These are phyloP conservation scores for Molothrus aeneus DNA, from an alignment of 2,797 vertebrate genomes.

Conservation along the genomic window DNA sequence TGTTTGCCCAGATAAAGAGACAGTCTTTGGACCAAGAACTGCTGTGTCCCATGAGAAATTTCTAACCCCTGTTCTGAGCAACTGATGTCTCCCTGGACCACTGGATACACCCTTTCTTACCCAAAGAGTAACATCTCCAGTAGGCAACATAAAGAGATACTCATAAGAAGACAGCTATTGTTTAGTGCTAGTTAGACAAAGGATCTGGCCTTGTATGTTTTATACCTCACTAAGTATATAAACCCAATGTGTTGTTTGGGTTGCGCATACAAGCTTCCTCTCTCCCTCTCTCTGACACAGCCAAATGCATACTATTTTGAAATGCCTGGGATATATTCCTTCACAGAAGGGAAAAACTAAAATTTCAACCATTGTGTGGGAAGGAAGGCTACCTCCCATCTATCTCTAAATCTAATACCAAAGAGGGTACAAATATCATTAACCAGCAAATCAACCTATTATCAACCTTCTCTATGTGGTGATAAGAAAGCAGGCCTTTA, in stretches of 20 bases:
- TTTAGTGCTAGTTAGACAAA: background rate
- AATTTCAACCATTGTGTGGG: background rate
- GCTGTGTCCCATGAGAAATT: background rate
- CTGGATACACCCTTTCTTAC: background rate
- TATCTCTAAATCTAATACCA: background rate
- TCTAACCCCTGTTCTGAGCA: background rate
- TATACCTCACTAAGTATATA: background rate
- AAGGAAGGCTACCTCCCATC: background rate
- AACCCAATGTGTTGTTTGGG: background rate
- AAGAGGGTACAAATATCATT: background rate
- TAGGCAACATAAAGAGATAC: background rate
- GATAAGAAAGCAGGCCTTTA: background rate
- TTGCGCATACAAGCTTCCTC: background rate
- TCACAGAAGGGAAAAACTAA: background rate
- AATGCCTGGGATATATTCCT: background rate
- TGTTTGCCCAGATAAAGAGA: background rate
- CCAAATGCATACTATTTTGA: background rate
- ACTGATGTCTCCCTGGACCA: background rate
- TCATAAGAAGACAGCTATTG: background rate
- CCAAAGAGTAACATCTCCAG: background rate
- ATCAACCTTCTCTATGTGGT: background rate
- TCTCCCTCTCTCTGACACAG: background rate
- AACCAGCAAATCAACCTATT: background rate
- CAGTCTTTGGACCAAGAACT: background rate
- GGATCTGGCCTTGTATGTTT: background rate